Evolutionary conservation across 92 coral and sea anemone species (phyloP), one percentile per base, ranked within the genome.

Genomic region (Paramuricea clavata): DNA sequence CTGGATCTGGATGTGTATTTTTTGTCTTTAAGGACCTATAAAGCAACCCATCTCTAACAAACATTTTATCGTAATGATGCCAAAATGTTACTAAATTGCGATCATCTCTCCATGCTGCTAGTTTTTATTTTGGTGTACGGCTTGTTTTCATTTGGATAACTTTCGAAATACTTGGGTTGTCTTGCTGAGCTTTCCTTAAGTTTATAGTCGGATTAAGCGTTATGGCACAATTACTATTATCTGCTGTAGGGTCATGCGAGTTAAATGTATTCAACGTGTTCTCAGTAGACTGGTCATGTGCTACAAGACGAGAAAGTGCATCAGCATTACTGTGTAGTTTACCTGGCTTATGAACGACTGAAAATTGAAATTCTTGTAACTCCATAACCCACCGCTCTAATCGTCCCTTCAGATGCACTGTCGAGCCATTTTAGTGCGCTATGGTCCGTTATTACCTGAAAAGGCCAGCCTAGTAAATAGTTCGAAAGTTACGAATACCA

Each of bases 311-410:
- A n/a, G n/a, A n/a, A n/a, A n/a, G n/a, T n/a, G n/a, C n/a, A n/a
- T n/a, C n/a, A n/a, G n/a, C n/a, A n/a, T n/a, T n/a, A n/a, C n/a
- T n/a, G n/a, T n/a, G n/a, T n/a, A n/a, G n/a, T n/a, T n/a, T n/a
- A n/a, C n/a, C n/a, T n/a, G n/a, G n/a, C n/a, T n/a, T n/a, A n/a
- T n/a, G n/a, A n/a, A n/a, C n/a, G n/a, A n/a, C n/a, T n/a, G n/a
- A n/a, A n/a, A n/a, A n/a, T n/a, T n/a, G n/a, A 74, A 85, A 90
- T 41, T 87, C 87, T 74, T 81, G 91, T 47, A 87, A 75, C 31
- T 87, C 87, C 87, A 81, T 81, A 6, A 87, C 50, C 91, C 91
- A 87, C 19, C 91, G 57, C 60, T 76, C 87, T 49, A 81, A 10
- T 2, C 86, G 23, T 26, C 90, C 86, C 42, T 81, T 87, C 0